Evolutionary conservation across 2,113 vertebrate genomes (phyloP), one percentile per base, ranked within the genome.

Genomic region (Empidonax traillii): DNA sequence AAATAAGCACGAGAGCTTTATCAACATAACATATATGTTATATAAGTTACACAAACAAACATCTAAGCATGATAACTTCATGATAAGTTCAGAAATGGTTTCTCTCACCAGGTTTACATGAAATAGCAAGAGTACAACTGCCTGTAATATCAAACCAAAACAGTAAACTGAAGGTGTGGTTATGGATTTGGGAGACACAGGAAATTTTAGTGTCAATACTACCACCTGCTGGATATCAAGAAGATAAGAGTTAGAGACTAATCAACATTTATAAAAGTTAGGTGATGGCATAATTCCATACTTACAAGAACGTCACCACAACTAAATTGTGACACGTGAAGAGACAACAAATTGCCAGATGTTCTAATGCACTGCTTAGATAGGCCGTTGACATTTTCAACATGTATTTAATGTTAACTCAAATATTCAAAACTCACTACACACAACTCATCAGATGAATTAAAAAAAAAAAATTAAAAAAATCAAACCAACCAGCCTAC

Each of bases 201-300:
- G 17, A 44, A 16, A 88, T 92, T 65, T 80, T 51, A 91, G 86
- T 59, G 35, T 27, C 77, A 86, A 90, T 7, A 97, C 75, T 73
- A 76, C 96, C 96, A 94, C 23, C 96, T 97, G 68, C 91, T 96
- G 96, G 96, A 74, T 31, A 44, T 47, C 2, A 2, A 41, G 63
- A 56, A 51, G 9, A 47, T 33, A 44, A 68, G 28, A 46, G 13
- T 6, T 7, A 41, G 16, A 71, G 21, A 51, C n/a, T 30, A 23
- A 75, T 28, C 18, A 51, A 41, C 23, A 31, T 4, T 28, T 49
- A 37, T 5, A 72, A 19, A 81, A 55, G 9, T 27, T 37, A 71
- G 14, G 46, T n/a, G 49, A 44, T 37, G 35, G 46, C 6, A 23
- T n/a, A 80, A 77, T 59, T 92, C 49, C 62, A 63, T 17, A 65